Conservation (phyloP, 2,888 invertebrate species). For the Parelbella ahira region DNA sequence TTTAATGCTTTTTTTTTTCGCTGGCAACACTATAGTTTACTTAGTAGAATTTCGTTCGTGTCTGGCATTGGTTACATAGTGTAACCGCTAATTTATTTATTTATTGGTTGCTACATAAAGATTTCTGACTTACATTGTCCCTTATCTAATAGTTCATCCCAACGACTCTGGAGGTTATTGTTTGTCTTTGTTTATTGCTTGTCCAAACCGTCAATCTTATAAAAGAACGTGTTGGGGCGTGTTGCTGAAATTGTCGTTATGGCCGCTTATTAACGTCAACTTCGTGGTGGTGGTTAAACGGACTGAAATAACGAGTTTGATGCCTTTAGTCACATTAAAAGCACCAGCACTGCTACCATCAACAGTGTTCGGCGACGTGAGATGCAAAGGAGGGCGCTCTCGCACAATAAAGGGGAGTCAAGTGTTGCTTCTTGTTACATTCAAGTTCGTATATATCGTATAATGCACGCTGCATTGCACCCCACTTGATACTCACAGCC, state of each 20-base stretch:
- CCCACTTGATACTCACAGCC: constrained; percentile 33
- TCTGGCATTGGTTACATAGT: constrained; percentile 17
- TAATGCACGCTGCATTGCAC: constrained; percentile 49
- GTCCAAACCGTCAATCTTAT: constrained; percentile 17
- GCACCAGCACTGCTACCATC: constrained; percentile 47
- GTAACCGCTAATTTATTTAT: constrained; percentile 10
- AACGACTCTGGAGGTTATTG: constrained; percentile 21
- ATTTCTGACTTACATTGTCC: constrained; percentile 9
- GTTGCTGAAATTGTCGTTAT: constrained; percentile 55
- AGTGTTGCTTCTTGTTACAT: constrained; percentile 40
- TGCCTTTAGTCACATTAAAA: constrained; percentile 43
- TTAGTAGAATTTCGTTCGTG: constrained; percentile 16
- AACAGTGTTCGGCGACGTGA: constrained; percentile 65
- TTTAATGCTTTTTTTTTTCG: constrained; percentile 12
- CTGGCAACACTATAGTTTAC: constrained; percentile 18
- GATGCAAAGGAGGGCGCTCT: constrained; percentile 77
- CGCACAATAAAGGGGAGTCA: constrained; percentile 74
- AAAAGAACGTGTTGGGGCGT: constrained; percentile 47
- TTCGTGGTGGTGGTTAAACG: constrained; percentile 56
- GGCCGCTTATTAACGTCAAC: constrained; percentile 61
- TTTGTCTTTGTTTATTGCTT: constrained; percentile 21
- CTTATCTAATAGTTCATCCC: constrained; percentile 13
- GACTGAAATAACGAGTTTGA: constrained; percentile 51
- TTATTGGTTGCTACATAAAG: constrained; percentile 16
- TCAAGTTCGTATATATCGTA: constrained; percentile 31